Base-by-base conservation (phyloP, 2,797 vertebrate genomes). In the Amphiprion clarkii region DNA sequence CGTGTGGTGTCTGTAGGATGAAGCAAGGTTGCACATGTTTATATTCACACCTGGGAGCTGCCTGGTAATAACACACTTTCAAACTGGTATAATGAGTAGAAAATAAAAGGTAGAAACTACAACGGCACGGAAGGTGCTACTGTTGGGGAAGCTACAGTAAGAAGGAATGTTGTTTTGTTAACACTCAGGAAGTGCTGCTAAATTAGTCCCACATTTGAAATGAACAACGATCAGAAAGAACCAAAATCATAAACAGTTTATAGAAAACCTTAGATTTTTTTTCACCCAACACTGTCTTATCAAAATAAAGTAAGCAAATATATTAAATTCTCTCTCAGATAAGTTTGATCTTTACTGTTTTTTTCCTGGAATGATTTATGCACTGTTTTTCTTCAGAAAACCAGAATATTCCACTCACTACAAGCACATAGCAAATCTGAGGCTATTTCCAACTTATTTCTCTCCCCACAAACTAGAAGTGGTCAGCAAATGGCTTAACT, bases 11-110 rank as follows among this genome's bases (percentile, higher is more conserved):
- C 31, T 48, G 10, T 21, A 64, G 23, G 36, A 81, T 62, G 48
- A 49, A 59, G 71, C 59, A 13, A 75, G 48, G 46, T 69, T 69
- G 40, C 44, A 59, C 12, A 14, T 76, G 48, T 78, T 78, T 81
- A 68, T 56, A 69, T 33, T 29, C 64, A 78, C 42, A 74, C 25
- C 54, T 56, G 29, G n/a, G 23, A 69, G 53, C 53, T 53, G 23
- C 11, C 46, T 54, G 55, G 31, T 63, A 81, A 55, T 42, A 71
- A 58, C 46, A 74, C 31, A 59, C 54, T 58, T 55, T 39, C n/a
- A 70, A 53, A 67, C 8, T 65, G 29, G 27, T 49, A 48, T 44
- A 25, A 9, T 44, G 46, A 23, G 23, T 25, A n/a, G 8, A 71
- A 65, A 53, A 33, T 31, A 66, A 71, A 48, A 36, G 61, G 40